Evolutionary conservation across 1,140 invertebrate species (phyloP), one percentile per base, ranked within the genome.

Genomic region (Helicorthomorpha holstii): DNA sequence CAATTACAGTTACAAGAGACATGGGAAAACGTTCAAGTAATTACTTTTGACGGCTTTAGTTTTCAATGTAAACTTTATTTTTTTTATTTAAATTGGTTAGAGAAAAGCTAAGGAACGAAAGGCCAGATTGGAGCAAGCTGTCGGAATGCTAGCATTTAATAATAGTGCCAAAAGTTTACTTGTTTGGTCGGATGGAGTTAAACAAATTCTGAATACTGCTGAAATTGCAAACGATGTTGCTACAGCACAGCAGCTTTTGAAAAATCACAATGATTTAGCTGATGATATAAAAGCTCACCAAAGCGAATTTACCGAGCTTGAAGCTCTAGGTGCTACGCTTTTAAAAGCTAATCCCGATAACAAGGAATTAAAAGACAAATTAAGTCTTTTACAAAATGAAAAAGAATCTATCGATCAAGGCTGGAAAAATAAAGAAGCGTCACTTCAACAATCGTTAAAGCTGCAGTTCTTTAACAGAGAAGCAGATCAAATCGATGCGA

Each of bases 401-500:
- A 78, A 90, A 59, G 74, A 78, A 52, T 77, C 79, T 2, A 77
- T 95, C 1, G 70, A 71, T 7, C 54, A 78, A 53, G 81, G 79
- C 27, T 93, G 87, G 85, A 68, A 77, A 41, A 77, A 83, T 29
- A 92, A 92, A 63, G 79, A 87, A 24, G 76, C 79, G 48, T 84
- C 83, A 75, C 68, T 93, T 27, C 74, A 81, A 55, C 87, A 94
- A 63, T 83, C 84, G 56, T 70, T 89, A 19, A 85, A 93, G 59
- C 69, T 94, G 48, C 67, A 70, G 38, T 52, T 84, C 53, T 95
- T 97, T 68, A 95, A 93, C 65, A 78, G 87, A 49, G 94, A 98
- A 69, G 93, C 92, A 0, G 92, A 98, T 67, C 87, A 94, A 63
- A 92, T 98, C 54, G 93, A 98, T 69, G 89, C 92, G 0, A 83